phyloP scores from a whole-genome alignment of 2,113 vertebrate genomes.

The Circaetus gallicus region DNA sequence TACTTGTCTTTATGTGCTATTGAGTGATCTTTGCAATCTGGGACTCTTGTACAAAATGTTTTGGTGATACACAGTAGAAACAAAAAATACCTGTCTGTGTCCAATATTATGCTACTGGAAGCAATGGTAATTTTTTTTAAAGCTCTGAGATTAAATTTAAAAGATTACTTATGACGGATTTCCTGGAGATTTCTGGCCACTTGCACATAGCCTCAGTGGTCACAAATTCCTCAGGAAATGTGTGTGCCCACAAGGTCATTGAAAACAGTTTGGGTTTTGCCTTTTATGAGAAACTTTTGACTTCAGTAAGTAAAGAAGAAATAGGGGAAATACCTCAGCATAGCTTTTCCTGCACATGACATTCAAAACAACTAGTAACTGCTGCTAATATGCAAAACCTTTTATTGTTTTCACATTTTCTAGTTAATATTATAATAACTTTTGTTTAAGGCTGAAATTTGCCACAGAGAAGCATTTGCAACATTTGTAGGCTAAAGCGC shows the following conservation, averaged over 20 bases:
- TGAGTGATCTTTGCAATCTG: not conserved
- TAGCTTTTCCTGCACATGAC: not conserved
- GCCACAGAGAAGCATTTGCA: not conserved
- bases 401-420: not conserved
- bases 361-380: not conserved
- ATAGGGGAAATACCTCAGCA: not conserved
- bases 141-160: not conserved
- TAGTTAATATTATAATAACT: not conserved
- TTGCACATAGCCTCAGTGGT: not conserved
- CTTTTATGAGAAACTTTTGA: conserved; percentile 19
- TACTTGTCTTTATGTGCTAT: not conserved
- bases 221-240: conserved; percentile 37
- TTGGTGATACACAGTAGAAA: not conserved
- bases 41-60: not conserved
- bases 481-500: not conserved
- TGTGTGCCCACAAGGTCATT: not conserved
- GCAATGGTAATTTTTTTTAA: not conserved
- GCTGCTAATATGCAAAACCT: not conserved
- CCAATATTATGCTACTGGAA: not conserved
- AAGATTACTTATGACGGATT: not conserved
- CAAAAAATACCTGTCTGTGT: not conserved
- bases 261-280: not conserved
- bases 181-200: conserved; percentile 13
- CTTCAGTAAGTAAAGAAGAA: not conserved
- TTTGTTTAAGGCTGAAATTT: not conserved